Percentiles rank a stretch among this genome's conserved stretches.
Conservation (phyloP, 92 coral and sea anemone genomes). For the Siderastrea radians region DNA sequence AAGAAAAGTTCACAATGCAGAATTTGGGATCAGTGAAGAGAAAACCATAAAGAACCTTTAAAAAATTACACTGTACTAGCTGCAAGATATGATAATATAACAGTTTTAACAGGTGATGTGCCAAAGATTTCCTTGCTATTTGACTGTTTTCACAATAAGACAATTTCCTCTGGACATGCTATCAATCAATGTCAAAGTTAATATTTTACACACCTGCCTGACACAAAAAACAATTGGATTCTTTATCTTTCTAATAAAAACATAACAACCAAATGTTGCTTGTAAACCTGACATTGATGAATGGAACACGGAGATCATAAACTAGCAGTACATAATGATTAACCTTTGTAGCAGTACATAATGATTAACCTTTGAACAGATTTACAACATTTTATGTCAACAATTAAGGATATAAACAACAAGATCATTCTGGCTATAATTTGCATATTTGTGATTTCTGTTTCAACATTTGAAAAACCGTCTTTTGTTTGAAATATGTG, state of each 20-base stretch:
- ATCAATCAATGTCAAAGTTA: slow-evolving; percentile 23
- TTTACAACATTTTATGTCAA: background rate
- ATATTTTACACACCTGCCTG: slow-evolving; percentile 3
- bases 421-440: background rate
- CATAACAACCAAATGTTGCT: background rate
- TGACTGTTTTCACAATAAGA: background rate
- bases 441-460: background rate
- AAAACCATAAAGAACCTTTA: background rate
- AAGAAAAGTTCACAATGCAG: background rate
- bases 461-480: background rate
- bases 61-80: background rate
- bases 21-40: background rate
- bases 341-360: background rate
- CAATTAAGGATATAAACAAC: background rate
- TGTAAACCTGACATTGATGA: background rate
- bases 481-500: background rate
- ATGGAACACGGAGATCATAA: background rate
- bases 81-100: background rate
- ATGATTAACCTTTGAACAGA: background rate
- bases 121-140: slow-evolving; percentile 14
- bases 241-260: background rate
- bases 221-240: background rate
- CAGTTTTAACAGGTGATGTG: slow-evolving; percentile 10
- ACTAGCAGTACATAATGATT: background rate
- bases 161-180: background rate